A percentile compares a stretch with the other conserved stretches of the same genome.
Conservation (phyloP, 2,797 vertebrate species). For the Chanos chanos region DNA sequence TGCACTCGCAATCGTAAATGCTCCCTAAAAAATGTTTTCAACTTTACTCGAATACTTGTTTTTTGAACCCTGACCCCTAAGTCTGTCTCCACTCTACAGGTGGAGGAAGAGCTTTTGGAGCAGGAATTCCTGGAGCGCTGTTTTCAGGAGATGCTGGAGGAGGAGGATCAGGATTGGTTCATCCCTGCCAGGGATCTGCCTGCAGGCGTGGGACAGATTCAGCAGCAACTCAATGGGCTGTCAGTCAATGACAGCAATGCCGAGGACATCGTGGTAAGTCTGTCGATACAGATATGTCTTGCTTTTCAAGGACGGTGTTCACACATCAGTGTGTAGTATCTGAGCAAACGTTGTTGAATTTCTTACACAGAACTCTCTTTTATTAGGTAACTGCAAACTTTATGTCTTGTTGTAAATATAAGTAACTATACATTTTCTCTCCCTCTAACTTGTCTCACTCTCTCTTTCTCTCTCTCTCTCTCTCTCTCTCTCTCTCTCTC, state of each 20-base stretch:
- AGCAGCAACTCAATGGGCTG: slow-evolving; percentile 80
- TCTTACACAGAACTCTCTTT: background rate
- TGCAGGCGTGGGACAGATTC: slow-evolving; percentile 74
- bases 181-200: slow-evolving; percentile 80
- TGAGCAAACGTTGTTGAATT: too few species aligned
- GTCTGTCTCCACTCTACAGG: slow-evolving; percentile 53
- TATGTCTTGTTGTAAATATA: background rate
- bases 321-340: too few species aligned
- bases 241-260: slow-evolving; percentile 59
- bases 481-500: slow-evolving; percentile 23
- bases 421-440: background rate
- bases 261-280: slow-evolving; percentile 79
- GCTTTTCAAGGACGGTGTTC: background rate
- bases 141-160: slow-evolving; percentile 87
- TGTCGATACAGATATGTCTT: background rate
- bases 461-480: background rate
- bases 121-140: slow-evolving; percentile 84
- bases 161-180: slow-evolving; percentile 86
- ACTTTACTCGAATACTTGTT: too few species aligned
- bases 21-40: too few species aligned
- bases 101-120: slow-evolving; percentile 82
- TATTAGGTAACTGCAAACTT: background rate
- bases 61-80: too few species aligned
- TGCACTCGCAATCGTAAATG: too few species aligned
- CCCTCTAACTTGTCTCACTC: too few species aligned